Base-by-base conservation (phyloP, 2,797 vertebrate species). In the Sebastes minor region DNA sequence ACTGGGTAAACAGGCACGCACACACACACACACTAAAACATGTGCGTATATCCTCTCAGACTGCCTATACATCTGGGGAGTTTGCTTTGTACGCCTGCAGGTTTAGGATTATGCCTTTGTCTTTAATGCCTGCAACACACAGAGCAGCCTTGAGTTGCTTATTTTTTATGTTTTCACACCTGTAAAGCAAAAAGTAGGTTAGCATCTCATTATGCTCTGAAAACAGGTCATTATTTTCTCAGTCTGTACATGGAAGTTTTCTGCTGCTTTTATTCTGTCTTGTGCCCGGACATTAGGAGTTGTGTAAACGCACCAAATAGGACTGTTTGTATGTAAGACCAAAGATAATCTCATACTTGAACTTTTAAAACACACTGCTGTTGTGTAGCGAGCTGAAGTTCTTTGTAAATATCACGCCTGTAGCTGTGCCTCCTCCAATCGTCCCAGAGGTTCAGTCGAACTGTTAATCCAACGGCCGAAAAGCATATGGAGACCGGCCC, bases 171-270 rank as follows among this genome's bases (percentile, higher is more conserved):
- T 87, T 89, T 82, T 86, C 81, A 72, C 89, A 85, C 79, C 83
- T 92, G 80, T 85, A 78, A 80, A 90, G 70, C 64, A 77, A 85
- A 85, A 91, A 91, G 74, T 73, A 83, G 87, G 88, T 38, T 85
- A 86, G 83, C 76, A 78, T 88, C 85, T 91, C 89, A 85, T 89
- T 85, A 83, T 62, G 52, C 61, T 72, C 32, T 64, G 59, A 27
- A 60, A 87, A 67, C 77, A 80, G 83, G 59, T 28, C 62, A 23
- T 5, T 28, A 13, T 76, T 73, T 71, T 64, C 27, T 63, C 71
- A 46, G 57, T 27, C 27, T 28, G 25, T 28, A 38, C 25, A 11
- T 20, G 76, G 71, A 81, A 38, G 78, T 33, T 22, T 74, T 67
- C 14, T 25, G 2, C 52, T 69, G 62, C 70, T 71, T 38, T 38